These are phyloP conservation scores for Eumeta japonica DNA, from an alignment of 1,140 invertebrate genomes.

Conservation along the genomic window DNA sequence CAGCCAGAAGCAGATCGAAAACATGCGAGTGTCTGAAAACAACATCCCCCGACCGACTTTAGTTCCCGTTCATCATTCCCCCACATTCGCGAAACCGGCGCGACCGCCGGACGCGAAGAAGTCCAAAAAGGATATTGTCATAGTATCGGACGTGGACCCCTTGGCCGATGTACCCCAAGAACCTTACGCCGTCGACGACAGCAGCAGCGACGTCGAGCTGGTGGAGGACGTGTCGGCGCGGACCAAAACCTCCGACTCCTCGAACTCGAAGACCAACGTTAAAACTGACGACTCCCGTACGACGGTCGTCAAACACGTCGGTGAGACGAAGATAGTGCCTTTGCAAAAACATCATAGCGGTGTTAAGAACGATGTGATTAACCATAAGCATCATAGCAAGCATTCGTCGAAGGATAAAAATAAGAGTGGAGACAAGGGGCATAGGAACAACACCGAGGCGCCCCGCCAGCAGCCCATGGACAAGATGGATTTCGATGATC, in stretches of 20 bases:
- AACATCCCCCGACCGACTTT: slow-evolving; percentile 36
- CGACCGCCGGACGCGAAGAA: slow-evolving; percentile 39
- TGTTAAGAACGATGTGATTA: background rate
- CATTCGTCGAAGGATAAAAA: too few relatives aligned
- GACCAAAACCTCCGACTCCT: background rate
- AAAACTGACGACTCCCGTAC: too few relatives aligned
- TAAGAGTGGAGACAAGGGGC: too few relatives aligned
- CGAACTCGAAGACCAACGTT: background rate
- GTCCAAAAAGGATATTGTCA: slow-evolving; percentile 36
- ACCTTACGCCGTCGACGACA: slow-evolving; percentile 36
- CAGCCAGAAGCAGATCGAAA: slow-evolving; percentile 36
- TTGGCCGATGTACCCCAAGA: slow-evolving; percentile 26
- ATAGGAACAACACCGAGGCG: too few relatives aligned
- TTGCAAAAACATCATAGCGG: background rate
- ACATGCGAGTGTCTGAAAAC: slow-evolving; percentile 33
- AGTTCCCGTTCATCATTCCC: slow-evolving; percentile 38
- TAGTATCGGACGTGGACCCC: slow-evolving; percentile 40
- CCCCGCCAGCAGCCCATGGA: too few relatives aligned
- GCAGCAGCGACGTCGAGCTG: slow-evolving; percentile 45
- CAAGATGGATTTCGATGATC: slow-evolving; percentile 18
- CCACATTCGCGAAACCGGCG: slow-evolving; percentile 44
- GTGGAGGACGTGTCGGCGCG: slow-evolving; percentile 29
- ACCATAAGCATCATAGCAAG: background rate
- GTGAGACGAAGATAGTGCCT: background rate
- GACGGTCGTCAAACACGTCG: too few relatives aligned